Base-by-base conservation (phyloP, 2,888 invertebrate species). In the Scaptomyza polygonia region DNA sequence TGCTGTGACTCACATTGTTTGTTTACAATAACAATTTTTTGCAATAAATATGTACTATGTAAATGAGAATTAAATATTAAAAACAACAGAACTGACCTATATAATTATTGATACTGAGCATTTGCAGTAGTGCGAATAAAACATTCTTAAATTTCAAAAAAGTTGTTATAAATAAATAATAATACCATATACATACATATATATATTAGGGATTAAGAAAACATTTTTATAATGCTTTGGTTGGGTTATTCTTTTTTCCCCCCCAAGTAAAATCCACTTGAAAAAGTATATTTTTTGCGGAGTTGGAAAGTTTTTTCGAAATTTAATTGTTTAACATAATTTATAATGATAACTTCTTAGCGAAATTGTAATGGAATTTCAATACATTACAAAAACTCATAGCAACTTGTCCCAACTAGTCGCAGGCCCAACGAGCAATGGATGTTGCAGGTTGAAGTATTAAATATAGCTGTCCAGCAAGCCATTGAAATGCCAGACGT, bases 401-500 rank as follows among this genome's bases (percentile, higher is more conserved):
- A 25, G 5, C 25, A 25, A 25, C 25, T 25, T 25, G 25, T 25
- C 25, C 25, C 25, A 25, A 1, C 4, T 4, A 16, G 25, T 21
- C 45, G 9, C 16, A 47, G 16, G n/a, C 27, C 12, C 29, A 25
- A n/a, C 43, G 14, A 54, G 30, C 12, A 27, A 29, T 16, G 47
- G 8, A 47, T 45, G 54, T 55, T 29, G 40, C 32, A 18, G 40
- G 25, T 65, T 30, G 8, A 39, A 42, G 48, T n/a, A 42, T 27
- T 59, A 51, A 4, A 36, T 69, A 59, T 54, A 55, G 42, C 42
- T 58, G 55, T 68, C 55, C 58, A 70, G 55, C 53, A 54, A 53
- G 61, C 47, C 64, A 71, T 45, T 64, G 55, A 56, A 47, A 62
- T 62, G 78, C 75, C 72, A 81, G 81, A 81, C 81, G 48, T 39